phyloP scores from a whole-genome alignment of 1,140 invertebrate species.

The Listronotus oregonensis region DNA sequence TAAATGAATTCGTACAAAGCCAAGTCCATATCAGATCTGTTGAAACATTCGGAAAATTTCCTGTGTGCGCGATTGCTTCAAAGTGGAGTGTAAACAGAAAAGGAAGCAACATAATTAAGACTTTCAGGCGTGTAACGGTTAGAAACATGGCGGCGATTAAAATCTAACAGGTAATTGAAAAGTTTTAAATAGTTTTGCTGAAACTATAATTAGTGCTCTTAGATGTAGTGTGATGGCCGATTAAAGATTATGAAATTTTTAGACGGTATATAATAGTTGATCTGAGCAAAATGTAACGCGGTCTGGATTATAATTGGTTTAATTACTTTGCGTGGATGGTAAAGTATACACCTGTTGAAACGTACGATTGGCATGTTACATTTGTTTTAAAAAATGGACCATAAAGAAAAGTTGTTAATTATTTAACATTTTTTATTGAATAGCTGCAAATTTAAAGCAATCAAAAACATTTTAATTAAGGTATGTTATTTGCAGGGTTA shows the following conservation, averaged over 20 bases:
- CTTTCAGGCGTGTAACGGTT: conserved; percentile 25
- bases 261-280: too few species aligned
- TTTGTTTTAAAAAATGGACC: too few species aligned
- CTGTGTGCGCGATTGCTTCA: not conserved
- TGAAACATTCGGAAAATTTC: conserved; percentile 16
- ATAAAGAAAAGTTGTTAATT: too few species aligned
- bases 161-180: conserved; percentile 35
- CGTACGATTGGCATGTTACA: too few species aligned
- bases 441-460: too few species aligned
- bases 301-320: too few species aligned
- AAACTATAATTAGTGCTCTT: conserved; percentile 28
- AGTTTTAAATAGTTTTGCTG: conserved; percentile 32
- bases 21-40: conserved; percentile 7
- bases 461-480: too few species aligned
- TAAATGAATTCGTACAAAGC: conserved; percentile 3
- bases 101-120: conserved; percentile 25
- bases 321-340: too few species aligned
- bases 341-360: too few species aligned
- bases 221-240: conserved; percentile 16
- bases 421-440: too few species aligned
- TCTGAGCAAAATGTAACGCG: too few species aligned
- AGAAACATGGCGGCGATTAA: conserved; percentile 24
- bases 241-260: conserved; percentile 32
- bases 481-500: too few species aligned
- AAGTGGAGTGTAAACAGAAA: conserved; percentile 16